Base-by-base conservation (phyloP, 2,797 vertebrate genomes). In the Cygnus olor region DNA sequence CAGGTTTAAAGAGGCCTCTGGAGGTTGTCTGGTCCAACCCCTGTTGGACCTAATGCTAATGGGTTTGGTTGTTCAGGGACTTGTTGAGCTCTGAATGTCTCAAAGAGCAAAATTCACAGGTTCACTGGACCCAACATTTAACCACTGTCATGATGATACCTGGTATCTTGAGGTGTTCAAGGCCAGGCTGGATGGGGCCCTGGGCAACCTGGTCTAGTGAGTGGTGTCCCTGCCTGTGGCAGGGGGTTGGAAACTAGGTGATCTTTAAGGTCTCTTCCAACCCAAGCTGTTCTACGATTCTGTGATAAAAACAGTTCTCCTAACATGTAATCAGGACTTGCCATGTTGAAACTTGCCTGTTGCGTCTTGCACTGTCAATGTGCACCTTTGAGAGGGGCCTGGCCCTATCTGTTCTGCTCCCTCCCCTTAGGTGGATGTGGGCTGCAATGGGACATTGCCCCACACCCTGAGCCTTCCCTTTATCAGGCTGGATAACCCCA, bases 271-370 rank as follows among this genome's bases (percentile, higher is more conserved):
- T 16, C 14, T 27, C 51, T 53, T 53, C 51, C 51, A 53, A 53
- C 51, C 25, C 25, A 53, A 28, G 25, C 51, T 27, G 25, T 53
- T 53, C 27, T 53, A 28, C 16, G 27, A 28, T 53, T 53, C 9
- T 28, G 27, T 53, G 51, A 53, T 71, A 54, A 82, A 58, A 93
- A 93, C n/a, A 53, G 45, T 90, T 66, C 66, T 79, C 56, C 74
- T 69, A 73, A 80, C 28, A 7, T 10, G 57, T 82, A 83, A 94
- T 85, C 61, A 61, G 79, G 49, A 54, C 80, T 71, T 93, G 13
- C 22, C 28, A 57, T 95, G 94, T 93, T 85, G 69, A 85, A 95
- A 95, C 94, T 90, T 97, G 93, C 71, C 71, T 86, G 34, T 81
- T 94, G 14, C 40, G 53, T 90, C 81, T 54, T 87, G 69, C 24